A percentile compares a stretch with the other conserved stretches of the same genome.
phyloP scores from a whole-genome alignment of 2,797 vertebrate species.

The Mormyrops boulengeri region DNA sequence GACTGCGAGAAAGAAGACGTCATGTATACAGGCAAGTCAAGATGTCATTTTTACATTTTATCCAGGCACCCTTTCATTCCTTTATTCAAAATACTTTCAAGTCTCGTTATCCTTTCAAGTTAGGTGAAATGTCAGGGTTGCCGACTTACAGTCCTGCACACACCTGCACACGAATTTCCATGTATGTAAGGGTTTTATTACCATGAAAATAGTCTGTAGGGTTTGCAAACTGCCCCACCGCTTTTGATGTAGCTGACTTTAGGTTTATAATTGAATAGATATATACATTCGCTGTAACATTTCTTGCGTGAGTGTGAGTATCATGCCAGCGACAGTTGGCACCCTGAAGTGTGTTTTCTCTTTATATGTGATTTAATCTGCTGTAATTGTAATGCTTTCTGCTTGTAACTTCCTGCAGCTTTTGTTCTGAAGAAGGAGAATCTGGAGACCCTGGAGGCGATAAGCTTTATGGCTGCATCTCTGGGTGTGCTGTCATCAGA shows the following conservation, averaged over 20 bases:
- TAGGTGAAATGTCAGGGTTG: neutral
- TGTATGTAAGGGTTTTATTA: neutral
- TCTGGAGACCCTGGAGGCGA: conserved; percentile 87
- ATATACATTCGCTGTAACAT: neutral
- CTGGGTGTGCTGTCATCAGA: conserved; percentile 85
- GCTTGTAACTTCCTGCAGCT: conserved; percentile 59
- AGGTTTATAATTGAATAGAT: neutral
- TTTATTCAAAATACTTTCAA: neutral
- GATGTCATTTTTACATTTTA: neutral
- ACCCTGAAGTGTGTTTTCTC: neutral
- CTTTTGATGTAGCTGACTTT: neutral
- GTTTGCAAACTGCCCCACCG: neutral
- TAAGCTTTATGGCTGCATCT: conserved; percentile 76
- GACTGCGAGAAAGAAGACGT: conserved; percentile 58
- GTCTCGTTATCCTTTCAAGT: neutral
- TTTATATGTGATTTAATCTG: neutral
- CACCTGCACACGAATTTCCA: neutral
- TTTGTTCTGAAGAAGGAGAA: conserved; percentile 90
- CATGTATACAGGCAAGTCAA: conserved; percentile 72
- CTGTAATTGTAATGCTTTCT: neutral
- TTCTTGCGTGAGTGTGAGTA: neutral
- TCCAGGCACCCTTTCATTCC: neutral
- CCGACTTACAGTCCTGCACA: neutral
- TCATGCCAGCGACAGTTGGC: neutral
- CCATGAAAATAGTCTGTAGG: neutral